phyloP scores from a whole-genome alignment of 2,888 invertebrate species.

The Caenorhabditis macrosperma region DNA sequence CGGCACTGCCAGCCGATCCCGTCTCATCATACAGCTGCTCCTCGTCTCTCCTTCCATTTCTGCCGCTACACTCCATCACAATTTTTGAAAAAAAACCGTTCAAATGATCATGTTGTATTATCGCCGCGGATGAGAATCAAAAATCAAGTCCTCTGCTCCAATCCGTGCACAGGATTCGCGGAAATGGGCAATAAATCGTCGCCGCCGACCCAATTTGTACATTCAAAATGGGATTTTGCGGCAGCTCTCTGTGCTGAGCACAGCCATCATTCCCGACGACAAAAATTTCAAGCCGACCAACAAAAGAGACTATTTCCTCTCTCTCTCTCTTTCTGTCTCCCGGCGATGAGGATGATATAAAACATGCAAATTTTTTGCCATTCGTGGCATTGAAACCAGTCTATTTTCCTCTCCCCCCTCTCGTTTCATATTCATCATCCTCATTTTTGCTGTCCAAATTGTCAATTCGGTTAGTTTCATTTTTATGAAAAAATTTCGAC shows the following conservation, averaged over 20 bases:
- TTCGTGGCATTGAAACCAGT: neutral
- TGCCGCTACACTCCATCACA: neutral
- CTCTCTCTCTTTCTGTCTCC: no score
- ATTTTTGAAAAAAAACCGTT: no score
- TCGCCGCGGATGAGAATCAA: no score
- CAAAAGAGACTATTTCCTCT: no score
- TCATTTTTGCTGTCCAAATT: conserved; percentile 1
- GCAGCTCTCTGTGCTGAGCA: neutral
- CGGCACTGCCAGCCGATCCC: neutral
- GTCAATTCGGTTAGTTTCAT: neutral
- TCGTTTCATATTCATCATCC: neutral
- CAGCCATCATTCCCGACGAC: neutral
- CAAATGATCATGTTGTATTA: no score
- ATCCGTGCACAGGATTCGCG: neutral
- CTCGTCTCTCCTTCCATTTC: neutral
- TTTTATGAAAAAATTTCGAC: neutral
- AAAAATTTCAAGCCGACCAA: conserved; percentile 4
- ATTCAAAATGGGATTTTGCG: no score
- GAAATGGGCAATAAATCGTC: conserved; percentile 3
- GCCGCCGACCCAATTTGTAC: neutral
- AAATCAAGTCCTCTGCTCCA: neutral
- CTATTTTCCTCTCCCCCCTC: neutral
- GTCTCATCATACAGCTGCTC: conserved; percentile 13
- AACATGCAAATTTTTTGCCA: conserved; percentile 12
- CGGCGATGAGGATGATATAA: conserved; percentile 9